Evolutionary conservation across 30 jellyfish, hydroid and myxozoan species (phyloP).

Genomic region (Aurelia aurita): DNA sequence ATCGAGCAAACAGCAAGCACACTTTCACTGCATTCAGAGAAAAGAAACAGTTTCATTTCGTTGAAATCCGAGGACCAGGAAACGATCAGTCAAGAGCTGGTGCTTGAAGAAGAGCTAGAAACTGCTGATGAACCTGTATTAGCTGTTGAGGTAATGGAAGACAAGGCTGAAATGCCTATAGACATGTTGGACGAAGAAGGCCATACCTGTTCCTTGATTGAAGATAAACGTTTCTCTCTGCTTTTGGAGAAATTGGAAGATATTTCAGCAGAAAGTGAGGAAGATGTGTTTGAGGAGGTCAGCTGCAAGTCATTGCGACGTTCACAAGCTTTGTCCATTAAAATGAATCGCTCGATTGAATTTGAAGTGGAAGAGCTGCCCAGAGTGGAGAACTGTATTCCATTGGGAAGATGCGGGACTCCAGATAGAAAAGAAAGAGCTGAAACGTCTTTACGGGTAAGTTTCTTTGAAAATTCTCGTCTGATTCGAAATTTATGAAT

Average conservation of each 20-base stretch:
- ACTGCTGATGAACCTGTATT: too few species aligned
- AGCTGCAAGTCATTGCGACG: slow-evolving; percentile 5
- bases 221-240: slow-evolving; percentile 43
- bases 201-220: slow-evolving; percentile 37
- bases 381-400: slow-evolving; percentile 1
- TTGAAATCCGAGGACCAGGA: background rate
- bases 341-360: slow-evolving; percentile 25
- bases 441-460: slow-evolving; percentile 68
- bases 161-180: slow-evolving; percentile 2
- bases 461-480: background rate
- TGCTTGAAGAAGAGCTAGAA: too few species aligned
- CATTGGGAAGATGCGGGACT: slow-evolving; percentile 46
- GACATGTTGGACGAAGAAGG: slow-evolving; percentile 33
- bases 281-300: slow-evolving; percentile 6
- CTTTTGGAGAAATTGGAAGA: slow-evolving; percentile 22
- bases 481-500: too few species aligned
- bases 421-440: slow-evolving; percentile 66
- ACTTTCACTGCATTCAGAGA: background rate
- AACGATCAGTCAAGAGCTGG: background rate
- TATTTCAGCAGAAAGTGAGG: slow-evolving; percentile 2
- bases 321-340: slow-evolving; percentile 16
- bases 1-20: background rate
- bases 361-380: slow-evolving; percentile 71
- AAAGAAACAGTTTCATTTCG: background rate
- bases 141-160: background rate